phyloP scores from a whole-genome alignment of 2,888 invertebrate species.

The Globia sparganii region DNA sequence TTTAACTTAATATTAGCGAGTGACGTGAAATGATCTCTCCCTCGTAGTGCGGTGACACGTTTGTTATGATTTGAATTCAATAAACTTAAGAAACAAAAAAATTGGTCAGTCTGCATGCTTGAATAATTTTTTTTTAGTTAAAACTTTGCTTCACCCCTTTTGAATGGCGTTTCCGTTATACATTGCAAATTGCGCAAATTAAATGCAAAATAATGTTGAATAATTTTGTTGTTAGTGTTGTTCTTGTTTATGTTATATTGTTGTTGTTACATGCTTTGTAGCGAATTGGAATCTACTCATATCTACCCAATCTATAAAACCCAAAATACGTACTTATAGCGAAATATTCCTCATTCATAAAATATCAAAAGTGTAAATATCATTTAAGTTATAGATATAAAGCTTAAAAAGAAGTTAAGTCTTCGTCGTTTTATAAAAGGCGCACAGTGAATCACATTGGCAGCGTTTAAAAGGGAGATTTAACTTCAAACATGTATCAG shows the following conservation, averaged over 20 bases:
- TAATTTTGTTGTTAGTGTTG: too few species aligned
- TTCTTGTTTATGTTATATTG: too few species aligned
- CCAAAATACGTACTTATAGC: neutral
- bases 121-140: neutral
- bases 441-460: conserved; percentile 86
- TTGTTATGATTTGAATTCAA: neutral
- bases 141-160: neutral
- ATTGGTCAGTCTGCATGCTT: neutral
- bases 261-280: neutral
- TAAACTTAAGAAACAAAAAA: neutral
- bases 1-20: neutral
- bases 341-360: neutral
- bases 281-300: neutral
- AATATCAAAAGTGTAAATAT: conserved; percentile 17
- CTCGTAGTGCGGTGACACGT: neutral
- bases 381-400: conserved; percentile 57
- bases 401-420: conserved; percentile 74
- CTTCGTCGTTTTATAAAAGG: conserved; percentile 79
- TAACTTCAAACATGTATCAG: conserved; percentile 87
- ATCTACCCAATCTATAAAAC: neutral
- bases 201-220: neutral
- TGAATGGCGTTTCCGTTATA: neutral
- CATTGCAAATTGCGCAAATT: neutral
- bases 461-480: conserved; percentile 88
- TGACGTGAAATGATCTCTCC: neutral